Evolutionary conservation across 2,797 vertebrate species (phyloP).

Genomic region (Avahi laniger): DNA sequence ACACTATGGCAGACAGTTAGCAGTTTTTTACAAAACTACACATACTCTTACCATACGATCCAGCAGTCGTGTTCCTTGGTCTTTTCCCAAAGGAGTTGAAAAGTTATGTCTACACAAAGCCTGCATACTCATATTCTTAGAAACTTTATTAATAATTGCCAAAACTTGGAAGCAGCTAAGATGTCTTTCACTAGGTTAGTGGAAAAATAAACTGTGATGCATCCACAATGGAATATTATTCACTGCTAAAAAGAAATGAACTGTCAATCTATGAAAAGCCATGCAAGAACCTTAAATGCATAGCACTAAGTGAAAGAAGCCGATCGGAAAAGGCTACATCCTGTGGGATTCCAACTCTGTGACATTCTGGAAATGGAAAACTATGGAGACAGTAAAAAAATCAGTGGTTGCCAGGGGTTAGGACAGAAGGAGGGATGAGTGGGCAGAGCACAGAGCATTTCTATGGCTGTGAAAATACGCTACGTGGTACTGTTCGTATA

Average conservation of each 20-base stretch:
- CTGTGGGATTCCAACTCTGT: no score
- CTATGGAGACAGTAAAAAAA: not conserved
- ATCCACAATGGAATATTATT: not conserved
- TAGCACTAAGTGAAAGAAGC: not conserved
- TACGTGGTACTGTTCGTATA: no score
- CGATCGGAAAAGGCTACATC: not conserved
- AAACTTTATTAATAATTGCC: no score
- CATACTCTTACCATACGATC: not conserved
- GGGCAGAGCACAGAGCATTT: not conserved
- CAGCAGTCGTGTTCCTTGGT: rapidly evolving
- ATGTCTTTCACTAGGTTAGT: not conserved
- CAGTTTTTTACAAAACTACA: not conserved
- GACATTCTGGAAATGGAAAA: not conserved
- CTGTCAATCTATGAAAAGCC: not conserved
- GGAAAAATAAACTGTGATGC: not conserved
- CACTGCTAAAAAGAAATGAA: not conserved
- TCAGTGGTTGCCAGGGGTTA: not conserved
- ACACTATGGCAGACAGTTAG: not conserved
- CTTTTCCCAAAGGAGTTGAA: not conserved
- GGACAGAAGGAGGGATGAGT: not conserved
- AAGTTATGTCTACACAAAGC: not conserved
- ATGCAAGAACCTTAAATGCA: no score
- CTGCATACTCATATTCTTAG: not conserved
- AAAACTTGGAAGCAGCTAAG: not conserved
- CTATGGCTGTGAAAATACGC: not conserved